phyloP scores from a whole-genome alignment of 2,797 vertebrate genomes.

The Loris lydekkerianus region DNA sequence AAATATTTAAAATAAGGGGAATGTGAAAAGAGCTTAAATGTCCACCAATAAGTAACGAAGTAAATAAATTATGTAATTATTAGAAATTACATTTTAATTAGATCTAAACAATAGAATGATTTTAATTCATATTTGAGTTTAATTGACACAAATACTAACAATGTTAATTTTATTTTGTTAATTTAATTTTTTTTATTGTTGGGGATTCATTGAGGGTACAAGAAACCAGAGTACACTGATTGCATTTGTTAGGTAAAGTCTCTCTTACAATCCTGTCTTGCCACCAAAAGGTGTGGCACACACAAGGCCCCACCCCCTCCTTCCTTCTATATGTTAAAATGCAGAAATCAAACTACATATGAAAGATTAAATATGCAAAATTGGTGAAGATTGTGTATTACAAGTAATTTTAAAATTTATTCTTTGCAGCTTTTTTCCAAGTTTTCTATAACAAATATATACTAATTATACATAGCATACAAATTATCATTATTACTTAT shows the following conservation, averaged over 20 bases:
- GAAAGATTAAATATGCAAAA: conserved; percentile 33
- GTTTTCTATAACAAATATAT: neutral
- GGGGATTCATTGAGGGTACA: no score
- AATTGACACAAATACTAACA: neutral
- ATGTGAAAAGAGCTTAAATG: neutral
- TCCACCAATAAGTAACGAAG: neutral
- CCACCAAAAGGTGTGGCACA: no score
- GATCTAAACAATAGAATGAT: neutral
- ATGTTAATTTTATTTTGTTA: neutral
- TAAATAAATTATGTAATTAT: neutral
- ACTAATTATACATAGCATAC: neutral
- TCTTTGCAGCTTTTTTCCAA: neutral
- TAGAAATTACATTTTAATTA: conserved; percentile 32
- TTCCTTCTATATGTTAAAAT: neutral
- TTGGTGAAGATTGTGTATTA: neutral
- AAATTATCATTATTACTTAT: neutral
- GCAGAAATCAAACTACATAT: neutral
- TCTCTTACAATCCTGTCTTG: no score
- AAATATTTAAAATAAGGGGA: neutral
- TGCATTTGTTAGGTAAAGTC: no score
- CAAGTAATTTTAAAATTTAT: neutral
- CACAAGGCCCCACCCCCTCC: no score
- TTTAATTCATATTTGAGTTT: conserved; percentile 32
- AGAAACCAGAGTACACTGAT: no score
- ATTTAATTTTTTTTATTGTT: no score